A percentile compares a stretch with the other conserved stretches of the same genome.
Evolutionary conservation across 2,888 invertebrate genomes (phyloP).

Genomic region (Volucella zonaria): DNA sequence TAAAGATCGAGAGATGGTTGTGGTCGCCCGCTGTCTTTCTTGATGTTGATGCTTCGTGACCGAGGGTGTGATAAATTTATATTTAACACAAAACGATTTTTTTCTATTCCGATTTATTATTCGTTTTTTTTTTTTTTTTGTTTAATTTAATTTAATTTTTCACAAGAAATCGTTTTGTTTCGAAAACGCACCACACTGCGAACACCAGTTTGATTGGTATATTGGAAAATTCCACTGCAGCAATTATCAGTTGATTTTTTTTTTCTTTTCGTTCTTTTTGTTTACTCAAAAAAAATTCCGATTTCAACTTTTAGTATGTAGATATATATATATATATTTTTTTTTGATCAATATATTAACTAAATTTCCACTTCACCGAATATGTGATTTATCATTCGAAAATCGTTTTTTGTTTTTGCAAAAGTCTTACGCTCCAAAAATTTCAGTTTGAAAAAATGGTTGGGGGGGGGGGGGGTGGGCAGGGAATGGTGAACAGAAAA

Average conservation of each 20-base stretch:
- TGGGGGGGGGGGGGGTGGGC: background rate
- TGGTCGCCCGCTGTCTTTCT: no score
- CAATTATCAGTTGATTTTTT: constrained; percentile 50
- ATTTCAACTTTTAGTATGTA: constrained; percentile 31
- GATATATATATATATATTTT: constrained; percentile 7
- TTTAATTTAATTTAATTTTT: background rate
- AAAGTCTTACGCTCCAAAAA: constrained; percentile 24
- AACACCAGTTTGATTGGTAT: constrained; percentile 12
- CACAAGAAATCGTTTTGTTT: background rate
- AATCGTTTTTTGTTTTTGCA: constrained; percentile 12
- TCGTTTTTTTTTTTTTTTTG: background rate
- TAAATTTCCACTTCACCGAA: constrained; percentile 19
- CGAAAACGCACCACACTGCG: constrained; percentile 34
- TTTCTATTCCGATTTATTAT: background rate
- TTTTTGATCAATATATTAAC: constrained; percentile 7
- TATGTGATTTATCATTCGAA: background rate
- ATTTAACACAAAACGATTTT: constrained; percentile 2
- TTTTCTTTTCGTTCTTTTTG: constrained; percentile 15
- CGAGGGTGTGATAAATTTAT: constrained; percentile 32
- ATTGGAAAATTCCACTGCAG: constrained; percentile 66
- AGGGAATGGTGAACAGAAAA: background rate
- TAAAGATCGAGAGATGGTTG: constrained; percentile 16
- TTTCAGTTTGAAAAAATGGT: no score
- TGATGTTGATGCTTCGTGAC: constrained; percentile 12
- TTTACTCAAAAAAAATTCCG: constrained; percentile 52